Evolutionary conservation across 2,888 invertebrate species (phyloP), one percentile per base, ranked within the genome.

Genomic region (Pecten maximus): DNA sequence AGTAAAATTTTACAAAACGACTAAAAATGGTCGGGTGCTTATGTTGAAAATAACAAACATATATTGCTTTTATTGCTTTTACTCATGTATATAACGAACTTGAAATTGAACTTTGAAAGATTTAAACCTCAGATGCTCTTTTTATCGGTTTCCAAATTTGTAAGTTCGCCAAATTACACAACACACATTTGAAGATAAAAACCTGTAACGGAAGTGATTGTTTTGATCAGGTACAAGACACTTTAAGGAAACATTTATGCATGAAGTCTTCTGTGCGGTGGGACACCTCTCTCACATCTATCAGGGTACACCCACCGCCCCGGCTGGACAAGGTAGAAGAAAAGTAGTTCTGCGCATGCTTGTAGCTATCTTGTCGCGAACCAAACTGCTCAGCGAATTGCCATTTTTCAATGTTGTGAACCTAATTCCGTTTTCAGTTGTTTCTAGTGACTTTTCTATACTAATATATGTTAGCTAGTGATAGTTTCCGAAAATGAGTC

Each of bases 201-300:
- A n/a, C n/a, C n/a, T n/a, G n/a, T 74, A 10, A 48, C 19, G 10
- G 0, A 39, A 39, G n/a, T 48, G 28, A 40, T 89, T 35, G 16
- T 40, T 89, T 44, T 88, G 86, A 23, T 88, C 89, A 93, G 93
- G 93, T 93, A 44, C 93, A 93, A 87, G 92, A 93, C 40, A 93
- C 92, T n/a, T 89, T 93, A 88, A 91, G 91, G 87, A 91, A 93
- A 19, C 90, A 93, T 91, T 92, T 93, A 90, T 93, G 93, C 90
- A 90, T 90, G 87, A 88, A 92, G 86, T 88, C 92, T 6, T 90
- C 93, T 15, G 88, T 91, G 35, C 89, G 91, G 60, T 91, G 90
- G 50, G 93, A 93, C 40, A 89, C 90, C 87, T 93, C 93, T 12
- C 91, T 91, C 74, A 93, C 92, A 19, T 93, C 93, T 35, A 91